These are phyloP conservation scores for Endotricha flammealis DNA, from an alignment of 2,888 invertebrate species.

Conservation along the genomic window DNA sequence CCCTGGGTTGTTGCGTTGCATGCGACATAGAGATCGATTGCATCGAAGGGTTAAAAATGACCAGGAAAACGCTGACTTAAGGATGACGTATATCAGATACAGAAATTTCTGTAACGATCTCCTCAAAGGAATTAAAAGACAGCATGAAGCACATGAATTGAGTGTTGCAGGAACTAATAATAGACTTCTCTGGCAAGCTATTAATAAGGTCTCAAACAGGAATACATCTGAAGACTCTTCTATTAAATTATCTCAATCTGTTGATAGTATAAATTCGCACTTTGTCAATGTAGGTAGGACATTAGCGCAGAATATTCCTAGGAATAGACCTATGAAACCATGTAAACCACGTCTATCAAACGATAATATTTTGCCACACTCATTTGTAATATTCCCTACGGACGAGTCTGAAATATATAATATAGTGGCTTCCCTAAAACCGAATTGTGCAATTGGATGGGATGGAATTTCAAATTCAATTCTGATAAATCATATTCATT, in stretches of 20 bases:
- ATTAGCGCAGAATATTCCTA: neutral
- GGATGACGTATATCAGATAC: neutral
- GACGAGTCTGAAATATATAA: slow-evolving; percentile 1
- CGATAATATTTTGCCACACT: neutral
- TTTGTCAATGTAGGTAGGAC: slow-evolving; percentile 1
- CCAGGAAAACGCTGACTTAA: neutral
- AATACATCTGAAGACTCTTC: neutral
- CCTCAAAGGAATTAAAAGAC: neutral
- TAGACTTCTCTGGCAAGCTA: neutral
- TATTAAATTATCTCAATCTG: neutral
- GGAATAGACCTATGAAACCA: neutral
- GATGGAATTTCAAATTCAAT: slow-evolving; percentile 2
- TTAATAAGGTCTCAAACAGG: neutral
- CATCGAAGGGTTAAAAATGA: neutral
- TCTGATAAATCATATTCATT: neutral
- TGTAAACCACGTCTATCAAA: neutral
- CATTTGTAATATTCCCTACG: slow-evolving; percentile 2
- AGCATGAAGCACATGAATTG: neutral
- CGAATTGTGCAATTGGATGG: neutral
- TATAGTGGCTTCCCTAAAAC: neutral
- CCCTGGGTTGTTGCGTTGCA: neutral
- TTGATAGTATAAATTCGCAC: neutral
- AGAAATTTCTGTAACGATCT: slow-evolving; percentile 3
- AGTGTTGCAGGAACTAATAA: neutral
- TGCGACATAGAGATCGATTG: neutral